Base-by-base conservation (phyloP, 2,113 vertebrate genomes). In the Stomatorhinus ivindoensis region DNA sequence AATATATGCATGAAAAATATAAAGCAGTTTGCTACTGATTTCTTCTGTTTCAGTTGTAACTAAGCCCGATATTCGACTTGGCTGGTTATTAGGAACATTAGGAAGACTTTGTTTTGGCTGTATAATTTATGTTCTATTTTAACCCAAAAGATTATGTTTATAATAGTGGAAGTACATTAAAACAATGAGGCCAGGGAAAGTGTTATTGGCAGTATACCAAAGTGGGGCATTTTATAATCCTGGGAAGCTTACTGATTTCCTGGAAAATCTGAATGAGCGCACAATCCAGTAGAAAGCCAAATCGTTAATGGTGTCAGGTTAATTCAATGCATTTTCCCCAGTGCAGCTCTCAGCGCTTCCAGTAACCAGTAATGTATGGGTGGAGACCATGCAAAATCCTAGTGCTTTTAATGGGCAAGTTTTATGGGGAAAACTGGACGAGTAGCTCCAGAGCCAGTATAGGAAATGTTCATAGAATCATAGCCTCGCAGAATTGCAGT, bases 171-270 rank as follows among this genome's bases (percentile, higher is more conserved):
- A 80, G 31, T 19, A 46, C 87, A 50, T 48, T 48, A 88, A 39
- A 85, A 48, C 4, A 42, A 53, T 82, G 15, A 51, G 42, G 69
- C 24, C 69, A 83, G 31, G 7, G 73, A 31, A 27, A 48, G 61
- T 84, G 44, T 69, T 86, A 90, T 86, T 69, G n/a, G 69, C 86
- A 82, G 61, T 86, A 17, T 58, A 84, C 39, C 46, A 86, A 88
- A 91, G 19, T 90, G 83, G 88, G 82, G 58, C 89, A 88, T 84
- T 44, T 80, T 88, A 44, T 89, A 89, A 83, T 89, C 89, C 90
- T 51, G 17, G 24, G 76, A 89, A 86, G 46, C 50, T 88, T 46
- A 21, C 39, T 42, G 50, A 50, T 76, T 90, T 87, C 61, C 53
- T 82, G 2, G 86, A 55, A 85, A 88, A 88, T 90, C 51, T 89